A percentile compares a stretch with the other conserved stretches of the same genome.
These are phyloP conservation scores for Drosophila auraria DNA, from an alignment of 1,140 invertebrate genomes.

Conservation along the genomic window DNA sequence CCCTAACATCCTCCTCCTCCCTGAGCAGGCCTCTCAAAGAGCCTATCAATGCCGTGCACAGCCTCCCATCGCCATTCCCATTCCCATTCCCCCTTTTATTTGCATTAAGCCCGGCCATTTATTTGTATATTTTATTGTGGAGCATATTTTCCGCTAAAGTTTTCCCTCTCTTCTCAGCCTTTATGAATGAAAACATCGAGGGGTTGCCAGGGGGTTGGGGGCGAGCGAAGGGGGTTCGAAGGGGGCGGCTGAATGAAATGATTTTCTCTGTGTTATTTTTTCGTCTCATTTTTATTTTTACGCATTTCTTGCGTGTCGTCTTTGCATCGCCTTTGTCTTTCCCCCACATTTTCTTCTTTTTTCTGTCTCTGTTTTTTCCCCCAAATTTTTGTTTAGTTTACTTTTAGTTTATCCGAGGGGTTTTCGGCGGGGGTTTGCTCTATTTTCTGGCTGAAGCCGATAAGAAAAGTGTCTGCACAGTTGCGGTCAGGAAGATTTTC, in stretches of 20 bases:
- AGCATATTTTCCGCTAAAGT: slow-evolving; percentile 80
- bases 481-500: background rate
- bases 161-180: slow-evolving; percentile 54
- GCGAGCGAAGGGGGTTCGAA: background rate
- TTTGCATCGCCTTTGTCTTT: slow-evolving; percentile 42
- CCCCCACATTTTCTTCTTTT: slow-evolving; percentile 10
- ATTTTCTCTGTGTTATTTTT: slow-evolving; percentile 61
- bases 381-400: slow-evolving; percentile 58
- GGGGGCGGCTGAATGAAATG: slow-evolving; percentile 46
- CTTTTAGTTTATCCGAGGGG: slow-evolving; percentile 54
- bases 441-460: slow-evolving; percentile 61
- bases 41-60: slow-evolving; percentile 53
- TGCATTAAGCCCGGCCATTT: slow-evolving; percentile 79
- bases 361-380: slow-evolving; percentile 13
- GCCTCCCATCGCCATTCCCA: slow-evolving; percentile 20
- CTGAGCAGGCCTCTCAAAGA: slow-evolving; percentile 8
- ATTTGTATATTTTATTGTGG: slow-evolving; percentile 82
- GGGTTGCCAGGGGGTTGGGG: slow-evolving; percentile 10
- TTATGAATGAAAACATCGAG: slow-evolving; percentile 75
- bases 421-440: slow-evolving; percentile 51
- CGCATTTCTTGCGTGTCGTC: slow-evolving; percentile 80
- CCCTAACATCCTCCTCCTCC: background rate
- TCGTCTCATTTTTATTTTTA: slow-evolving; percentile 80
- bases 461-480: slow-evolving; percentile 42
- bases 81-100: slow-evolving; percentile 50